A percentile compares a stretch with the other conserved stretches of the same genome.
phyloP scores from a whole-genome alignment of 2,797 vertebrate species.

The Rhinogobio ventralis region DNA sequence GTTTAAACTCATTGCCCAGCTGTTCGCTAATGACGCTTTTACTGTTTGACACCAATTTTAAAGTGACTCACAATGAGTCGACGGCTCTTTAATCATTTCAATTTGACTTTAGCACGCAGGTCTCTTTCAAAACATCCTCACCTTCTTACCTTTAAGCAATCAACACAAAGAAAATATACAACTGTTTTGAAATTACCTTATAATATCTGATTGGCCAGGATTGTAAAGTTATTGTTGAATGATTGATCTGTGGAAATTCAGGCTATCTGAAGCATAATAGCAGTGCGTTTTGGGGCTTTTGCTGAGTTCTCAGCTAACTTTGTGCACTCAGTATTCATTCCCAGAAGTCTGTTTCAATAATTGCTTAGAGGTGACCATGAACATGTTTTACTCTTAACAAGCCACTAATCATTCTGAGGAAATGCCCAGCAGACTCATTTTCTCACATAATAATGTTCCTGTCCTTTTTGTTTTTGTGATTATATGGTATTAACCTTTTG shows the following conservation, averaged over 20 bases:
- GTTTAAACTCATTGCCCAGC: constrained; percentile 8
- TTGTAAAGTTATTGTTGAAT: not conserved
- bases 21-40: constrained; percentile 17
- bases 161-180: constrained; percentile 4
- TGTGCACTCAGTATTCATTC: not conserved
- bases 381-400: constrained; percentile 7
- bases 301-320: not conserved
- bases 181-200: not conserved
- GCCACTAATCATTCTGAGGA: constrained; percentile 46
- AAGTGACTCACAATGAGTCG: constrained; percentile 9
- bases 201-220: constrained; percentile 23
- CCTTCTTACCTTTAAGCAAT: constrained; percentile 14
- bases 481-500: constrained; percentile 15
- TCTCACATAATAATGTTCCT: constrained; percentile 16
- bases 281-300: not conserved
- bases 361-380: constrained; percentile 9
- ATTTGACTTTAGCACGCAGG: constrained; percentile 18
- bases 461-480: constrained; percentile 47
- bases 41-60: constrained; percentile 25
- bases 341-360: not conserved
- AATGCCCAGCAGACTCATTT: constrained; percentile 40
- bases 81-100: not conserved
- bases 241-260: not conserved
- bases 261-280: constrained; percentile 11
- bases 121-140: constrained; percentile 20